phyloP scores from a whole-genome alignment of 2,888 invertebrate species.

The Conistra vaccinii region DNA sequence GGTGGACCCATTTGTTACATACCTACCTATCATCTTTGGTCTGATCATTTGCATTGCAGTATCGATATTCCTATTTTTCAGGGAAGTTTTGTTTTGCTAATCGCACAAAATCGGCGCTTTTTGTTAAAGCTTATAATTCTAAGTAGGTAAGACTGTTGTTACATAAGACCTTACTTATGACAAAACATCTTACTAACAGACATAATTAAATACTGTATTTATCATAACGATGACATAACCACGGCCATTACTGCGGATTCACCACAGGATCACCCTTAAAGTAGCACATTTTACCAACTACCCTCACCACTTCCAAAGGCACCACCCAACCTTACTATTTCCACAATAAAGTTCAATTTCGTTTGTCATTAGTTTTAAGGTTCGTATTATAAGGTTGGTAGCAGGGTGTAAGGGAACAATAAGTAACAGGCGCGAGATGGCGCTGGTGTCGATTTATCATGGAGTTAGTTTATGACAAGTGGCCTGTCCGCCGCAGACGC shows the following conservation, averaged over 20 bases:
- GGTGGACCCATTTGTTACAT: too few species aligned
- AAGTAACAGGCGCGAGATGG: conserved; percentile 86
- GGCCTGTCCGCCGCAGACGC: conserved; percentile 84
- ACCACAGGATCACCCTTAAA: conserved; percentile 78
- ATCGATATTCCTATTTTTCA: neutral
- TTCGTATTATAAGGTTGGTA: conserved; percentile 18
- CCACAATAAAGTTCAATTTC: conserved; percentile 47
- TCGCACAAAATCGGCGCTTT: neutral
- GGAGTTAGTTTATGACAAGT: conserved; percentile 87
- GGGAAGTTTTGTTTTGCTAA: neutral
- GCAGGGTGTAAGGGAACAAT: conserved; percentile 85
- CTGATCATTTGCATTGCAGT: neutral
- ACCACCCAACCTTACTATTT: conserved; percentile 20
- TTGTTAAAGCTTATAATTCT: conserved; percentile 6
- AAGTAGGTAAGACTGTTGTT: neutral
- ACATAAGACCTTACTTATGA: neutral
- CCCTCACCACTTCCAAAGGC: neutral
- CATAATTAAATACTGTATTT: conserved; percentile 85
- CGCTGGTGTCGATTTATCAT: conserved; percentile 85
- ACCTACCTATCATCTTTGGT: neutral
- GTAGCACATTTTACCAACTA: conserved; percentile 60
- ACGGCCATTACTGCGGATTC: conserved; percentile 77
- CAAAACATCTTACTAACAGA: conserved; percentile 70
- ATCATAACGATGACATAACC: conserved; percentile 85
- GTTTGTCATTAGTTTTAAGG: conserved; percentile 28